A percentile compares a stretch with the other conserved stretches of the same genome.
These are phyloP conservation scores for Aleiodes sp. DNA, from an alignment of 1,140 invertebrate species.

Conservation along the genomic window DNA sequence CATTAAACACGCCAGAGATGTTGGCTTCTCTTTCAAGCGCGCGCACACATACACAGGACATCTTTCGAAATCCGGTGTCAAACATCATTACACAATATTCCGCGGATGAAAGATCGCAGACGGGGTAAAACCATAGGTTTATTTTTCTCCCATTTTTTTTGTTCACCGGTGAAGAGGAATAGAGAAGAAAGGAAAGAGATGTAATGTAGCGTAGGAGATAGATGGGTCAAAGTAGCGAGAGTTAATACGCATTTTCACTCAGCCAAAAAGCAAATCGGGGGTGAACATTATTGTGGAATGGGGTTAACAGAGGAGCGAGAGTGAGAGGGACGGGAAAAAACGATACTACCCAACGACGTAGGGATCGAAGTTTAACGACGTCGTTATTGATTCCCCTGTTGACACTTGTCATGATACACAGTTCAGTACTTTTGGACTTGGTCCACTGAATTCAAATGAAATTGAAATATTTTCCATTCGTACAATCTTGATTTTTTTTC, in stretches of 20 bases:
- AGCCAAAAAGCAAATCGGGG: background rate
- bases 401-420: too few species aligned
- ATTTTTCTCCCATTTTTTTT: too few species aligned
- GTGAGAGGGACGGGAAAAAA: background rate
- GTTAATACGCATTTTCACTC: conserved; percentile 39
- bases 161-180: too few species aligned
- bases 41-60: conserved; percentile 27
- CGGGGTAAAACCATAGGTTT: too few species aligned
- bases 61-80: conserved; percentile 37
- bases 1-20: conserved; percentile 30
- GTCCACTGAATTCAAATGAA: too few species aligned
- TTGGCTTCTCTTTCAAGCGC: conserved; percentile 9
- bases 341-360: background rate
- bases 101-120: conserved; percentile 32
- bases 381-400: conserved; percentile 31
- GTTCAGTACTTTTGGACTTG: too few species aligned
- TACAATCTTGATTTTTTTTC: too few species aligned
- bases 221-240: conserved; percentile 35
- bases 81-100: conserved; percentile 45
- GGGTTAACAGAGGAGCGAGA: background rate
- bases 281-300: background rate
- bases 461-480: too few species aligned
- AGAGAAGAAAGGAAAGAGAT: conserved; percentile 13
- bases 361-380: conserved; percentile 21
- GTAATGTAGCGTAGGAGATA: conserved; percentile 47